Evolutionary conservation across 2,113 vertebrate genomes (phyloP), one percentile per base, ranked within the genome.

Genomic region (Oceanites oceanicus): DNA sequence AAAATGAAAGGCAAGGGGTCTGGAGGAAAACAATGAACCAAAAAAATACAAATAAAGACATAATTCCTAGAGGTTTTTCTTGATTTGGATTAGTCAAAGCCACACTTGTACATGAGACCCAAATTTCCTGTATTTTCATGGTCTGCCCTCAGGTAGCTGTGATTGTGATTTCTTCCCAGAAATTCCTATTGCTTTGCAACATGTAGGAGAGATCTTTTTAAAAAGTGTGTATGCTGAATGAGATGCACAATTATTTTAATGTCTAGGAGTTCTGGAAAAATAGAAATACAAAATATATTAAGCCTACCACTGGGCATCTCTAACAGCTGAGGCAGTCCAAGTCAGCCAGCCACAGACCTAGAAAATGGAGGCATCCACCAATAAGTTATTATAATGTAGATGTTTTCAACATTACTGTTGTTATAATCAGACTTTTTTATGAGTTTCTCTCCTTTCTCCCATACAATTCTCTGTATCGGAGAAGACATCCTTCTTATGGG

Each of bases 21-120:
- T 11, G 11, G 27, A 59, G 61, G 20, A 71, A 71, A 66, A 29
- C 11, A 68, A 21, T 0, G 0, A 67, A 6, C 4, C 1, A 29
- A n/a, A 11, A 13, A 42, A 40, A 36, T 10, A 23, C 21, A 76
- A 61, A 42, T 13, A 22, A 44, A n/a, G 3, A 36, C 15, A 5
- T 6, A 29, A 36, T 25, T 86, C 38, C 47, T 44, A 15, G 38
- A 71, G 21, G 2, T 50, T 55, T 84, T 68, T 55, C 19, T 42
- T 68, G 42, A 13, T n/a, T 86, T 68, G 49, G 2, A 2, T 30
- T 52, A 83, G 38, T 75, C 30, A 79, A 86, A 91, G 62, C 27
- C 21, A 36, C 29, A 7, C 15, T 29, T 42, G 9, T 17, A 44
- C 6, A 13, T 2, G 6, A 25, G 36, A 63, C 25, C 11, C 29